Base-by-base conservation (phyloP, 1,140 invertebrate species). In the Stegodyphus dumicola region DNA sequence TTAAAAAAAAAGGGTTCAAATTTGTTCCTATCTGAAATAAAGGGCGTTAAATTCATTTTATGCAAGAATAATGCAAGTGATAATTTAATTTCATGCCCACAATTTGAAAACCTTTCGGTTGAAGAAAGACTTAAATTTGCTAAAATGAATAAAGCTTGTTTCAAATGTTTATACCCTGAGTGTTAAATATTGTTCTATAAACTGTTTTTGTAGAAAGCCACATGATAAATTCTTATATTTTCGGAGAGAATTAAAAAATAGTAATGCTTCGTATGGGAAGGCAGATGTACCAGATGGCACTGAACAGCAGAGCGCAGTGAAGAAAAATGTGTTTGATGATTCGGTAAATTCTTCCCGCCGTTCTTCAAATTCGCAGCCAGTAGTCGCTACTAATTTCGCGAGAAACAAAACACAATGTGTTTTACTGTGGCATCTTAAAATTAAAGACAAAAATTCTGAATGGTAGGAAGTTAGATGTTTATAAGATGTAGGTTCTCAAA, bases 181-280 rank as follows among this genome's bases (percentile, higher is more conserved):
- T n/a, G 33, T 10, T n/a, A 48, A 77, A 66, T 77, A 49, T 60
- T 15, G 0, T 51, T 66, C 76, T 2, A 77, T 33, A 77, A 65
- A 77, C 48, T 49, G 64, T 15, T 77, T 77, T 66, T 77, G 56
- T 9, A 7, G 5, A 17, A 65, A 77, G 52, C 18, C 76, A 7
- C 18, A 77, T 77, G 6, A 52, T 52, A 51, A 49, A 15, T n/a
- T 66, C 33, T 66, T 60, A 53, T 33, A 17, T 60, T 60, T 60
- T 0, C 56, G 9, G 15, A 48, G n/a, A 33, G 51, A 15, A 10
- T 18, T 0, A 18, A 11, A 11, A 48, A 76, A 64, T 33, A 7
- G 9, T 49, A 48, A 11, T 64, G 53, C 9, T 7, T 66, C 60
- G 51, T 33, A 66, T 7, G 65, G 51, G 13, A 65, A 53, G 17